Evolutionary conservation across 2,888 invertebrate species (phyloP), one percentile per base, ranked within the genome.

Genomic region (Ferdinandea cuprea): DNA sequence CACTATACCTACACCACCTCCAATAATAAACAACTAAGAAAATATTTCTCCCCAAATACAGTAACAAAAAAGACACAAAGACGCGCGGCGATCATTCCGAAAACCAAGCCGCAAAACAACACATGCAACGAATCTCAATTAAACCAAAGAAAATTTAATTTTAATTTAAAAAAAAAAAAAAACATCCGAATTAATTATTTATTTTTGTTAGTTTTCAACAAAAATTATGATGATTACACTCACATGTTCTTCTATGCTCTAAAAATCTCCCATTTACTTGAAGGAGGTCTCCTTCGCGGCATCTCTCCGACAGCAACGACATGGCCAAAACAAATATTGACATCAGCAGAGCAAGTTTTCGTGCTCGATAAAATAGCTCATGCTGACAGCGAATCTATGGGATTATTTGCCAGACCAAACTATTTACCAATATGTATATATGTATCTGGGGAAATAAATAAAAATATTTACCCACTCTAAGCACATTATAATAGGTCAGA

Each of bases 241-340:
- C 74, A 48, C 68, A 68, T 52, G 74, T 52, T 61, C n/a, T 54
- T 65, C 9, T 42, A 32, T 48, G 74, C 61, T 74, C 68, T 50
- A 68, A 74, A 68, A 74, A 80, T 79, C 54, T 48, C 44, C 48
- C 56, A 74, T 68, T 56, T 61, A 54, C 35, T 58, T 30, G 35
- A 58, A 72, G 35, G 37, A 46, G 58, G 37, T 13, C 46, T 40
- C 40, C 30, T 32, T 37, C 54, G 40, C 35, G 13, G 9, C 46
- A 19, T 6, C 48, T 59, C 56, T 59, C 46, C 44, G 15, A 5
- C n/a, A 13, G n/a, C 3, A n/a, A n/a, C 37, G 13, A 19, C 44
- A n/a, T 13, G 54, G 74, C 79, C 68, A 74, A 80, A 61, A 56
- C 61, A 68, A 74, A 80, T 80, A 80, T 80, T 74, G 59, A 80